These are phyloP conservation scores for Tyrannus savana DNA, from an alignment of 2,113 vertebrate genomes.

Conservation along the genomic window DNA sequence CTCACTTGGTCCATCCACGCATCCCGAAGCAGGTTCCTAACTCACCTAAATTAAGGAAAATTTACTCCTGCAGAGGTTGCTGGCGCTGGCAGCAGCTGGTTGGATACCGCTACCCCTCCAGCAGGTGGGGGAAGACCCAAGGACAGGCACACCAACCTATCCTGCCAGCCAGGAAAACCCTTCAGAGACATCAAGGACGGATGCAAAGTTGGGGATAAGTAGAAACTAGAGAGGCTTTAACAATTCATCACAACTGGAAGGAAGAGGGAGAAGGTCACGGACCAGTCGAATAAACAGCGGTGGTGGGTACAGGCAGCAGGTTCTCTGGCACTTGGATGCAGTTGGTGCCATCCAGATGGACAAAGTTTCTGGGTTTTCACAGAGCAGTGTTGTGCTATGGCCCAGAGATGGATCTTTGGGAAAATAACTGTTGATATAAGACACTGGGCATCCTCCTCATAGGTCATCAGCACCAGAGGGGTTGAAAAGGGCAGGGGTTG, in stretches of 20 bases:
- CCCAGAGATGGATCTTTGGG: not conserved
- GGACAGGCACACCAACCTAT: not conserved
- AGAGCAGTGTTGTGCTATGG: fast-evolving
- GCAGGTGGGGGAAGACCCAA: not conserved
- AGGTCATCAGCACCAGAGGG: not conserved
- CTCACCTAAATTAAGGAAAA: not conserved
- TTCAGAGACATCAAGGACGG: not conserved
- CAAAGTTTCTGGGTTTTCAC: not conserved
- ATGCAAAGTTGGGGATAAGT: not conserved
- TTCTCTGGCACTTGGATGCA: not conserved
- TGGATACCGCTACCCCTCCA: not conserved
- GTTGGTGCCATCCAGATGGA: not conserved
- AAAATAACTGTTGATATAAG: not conserved
- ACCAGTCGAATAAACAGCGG: not conserved
- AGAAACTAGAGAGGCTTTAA: not conserved
- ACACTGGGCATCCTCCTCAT: fast-evolving
- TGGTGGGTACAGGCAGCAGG: not conserved
- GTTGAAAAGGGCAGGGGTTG: not conserved
- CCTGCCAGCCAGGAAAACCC: not conserved
- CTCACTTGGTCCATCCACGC: not conserved
- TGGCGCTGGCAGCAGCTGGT: not conserved
- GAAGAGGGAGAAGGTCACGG: not conserved
- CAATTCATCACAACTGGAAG: not conserved
- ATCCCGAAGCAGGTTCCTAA: not conserved
- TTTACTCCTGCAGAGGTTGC: not conserved